These are phyloP conservation scores for Clarias platycephalus DNA, from an alignment of 2,797 vertebrate species.

Conservation along the genomic window DNA sequence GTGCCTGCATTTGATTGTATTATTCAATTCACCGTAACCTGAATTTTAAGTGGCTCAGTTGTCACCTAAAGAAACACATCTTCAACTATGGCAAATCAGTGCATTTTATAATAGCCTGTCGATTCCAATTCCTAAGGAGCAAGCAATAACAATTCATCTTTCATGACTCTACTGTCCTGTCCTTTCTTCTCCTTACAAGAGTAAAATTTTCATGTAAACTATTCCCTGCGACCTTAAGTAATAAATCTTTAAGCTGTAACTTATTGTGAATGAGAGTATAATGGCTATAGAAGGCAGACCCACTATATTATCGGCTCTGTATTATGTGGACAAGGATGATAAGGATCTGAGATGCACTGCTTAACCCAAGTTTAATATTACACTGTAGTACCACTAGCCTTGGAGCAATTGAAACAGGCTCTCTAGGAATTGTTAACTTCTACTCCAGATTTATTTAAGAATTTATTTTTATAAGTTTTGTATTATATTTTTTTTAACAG, in stretches of 20 bases:
- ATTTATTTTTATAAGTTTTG: no score
- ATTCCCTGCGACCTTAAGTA: no score
- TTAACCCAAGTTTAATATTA: neutral
- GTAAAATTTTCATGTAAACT: neutral
- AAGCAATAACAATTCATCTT: neutral
- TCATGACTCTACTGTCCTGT: neutral
- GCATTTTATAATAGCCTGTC: neutral
- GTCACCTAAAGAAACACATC: neutral
- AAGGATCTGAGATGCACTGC: neutral
- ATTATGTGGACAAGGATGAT: neutral
- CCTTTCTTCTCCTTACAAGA: neutral
- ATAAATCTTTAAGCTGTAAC: neutral
- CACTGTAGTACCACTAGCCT: neutral
- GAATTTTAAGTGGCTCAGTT: neutral
- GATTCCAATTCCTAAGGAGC: neutral
- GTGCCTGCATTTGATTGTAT: neutral
- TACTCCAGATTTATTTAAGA: neutral
- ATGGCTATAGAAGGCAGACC: neutral
- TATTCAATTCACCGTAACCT: neutral
- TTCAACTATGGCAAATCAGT: constrained; percentile 7
- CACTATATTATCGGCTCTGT: neutral
- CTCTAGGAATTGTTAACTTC: neutral
- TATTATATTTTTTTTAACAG: neutral
- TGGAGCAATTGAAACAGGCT: neutral
- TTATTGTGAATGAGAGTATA: neutral